Percentiles rank a stretch among this genome's conserved stretches.
These are phyloP conservation scores for Volucella inanis DNA, from an alignment of 2,888 invertebrate genomes.

Conservation along the genomic window DNA sequence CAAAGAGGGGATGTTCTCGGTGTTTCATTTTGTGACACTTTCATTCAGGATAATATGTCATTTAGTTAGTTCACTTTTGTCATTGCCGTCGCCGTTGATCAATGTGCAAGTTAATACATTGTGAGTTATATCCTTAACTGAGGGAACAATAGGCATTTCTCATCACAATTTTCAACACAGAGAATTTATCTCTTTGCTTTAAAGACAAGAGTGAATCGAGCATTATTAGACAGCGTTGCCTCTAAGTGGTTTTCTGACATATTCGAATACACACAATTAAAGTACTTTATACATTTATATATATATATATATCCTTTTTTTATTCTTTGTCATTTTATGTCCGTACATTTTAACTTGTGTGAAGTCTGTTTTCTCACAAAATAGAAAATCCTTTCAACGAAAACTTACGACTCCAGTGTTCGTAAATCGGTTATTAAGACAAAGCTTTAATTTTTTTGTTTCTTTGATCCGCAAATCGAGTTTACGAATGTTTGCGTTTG, in stretches of 20 bases:
- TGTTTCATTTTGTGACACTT: conserved; percentile 59
- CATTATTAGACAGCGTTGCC: conserved; percentile 49
- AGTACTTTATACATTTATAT: not conserved
- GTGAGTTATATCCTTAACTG: conserved; percentile 52
- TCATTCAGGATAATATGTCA: conserved; percentile 67
- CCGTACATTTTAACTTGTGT: conserved; percentile 55
- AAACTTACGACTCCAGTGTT: conserved; percentile 33
- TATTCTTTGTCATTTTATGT: conserved; percentile 64
- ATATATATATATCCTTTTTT: conserved; percentile 40
- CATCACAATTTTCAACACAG: conserved; percentile 44
- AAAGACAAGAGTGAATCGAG: conserved; percentile 40
- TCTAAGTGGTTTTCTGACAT: conserved; percentile 41
- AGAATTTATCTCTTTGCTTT: conserved; percentile 57
- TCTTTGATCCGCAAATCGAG: conserved; percentile 42
- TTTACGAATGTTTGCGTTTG: conserved; percentile 49
- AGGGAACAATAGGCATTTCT: conserved; percentile 41
- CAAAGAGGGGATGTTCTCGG: conserved; percentile 36
- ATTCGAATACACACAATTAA: conserved; percentile 36
- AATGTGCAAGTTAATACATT: conserved; percentile 45
- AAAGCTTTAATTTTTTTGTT: conserved; percentile 8
- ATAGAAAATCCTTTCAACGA: conserved; percentile 59
- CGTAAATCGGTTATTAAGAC: no score
- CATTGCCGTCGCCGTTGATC: conserved; percentile 56
- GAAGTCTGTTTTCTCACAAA: conserved; percentile 66
- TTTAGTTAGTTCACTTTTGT: conserved; percentile 69